phyloP scores from a whole-genome alignment of 1,140 invertebrate genomes.

The Harpegnathos saltator region DNA sequence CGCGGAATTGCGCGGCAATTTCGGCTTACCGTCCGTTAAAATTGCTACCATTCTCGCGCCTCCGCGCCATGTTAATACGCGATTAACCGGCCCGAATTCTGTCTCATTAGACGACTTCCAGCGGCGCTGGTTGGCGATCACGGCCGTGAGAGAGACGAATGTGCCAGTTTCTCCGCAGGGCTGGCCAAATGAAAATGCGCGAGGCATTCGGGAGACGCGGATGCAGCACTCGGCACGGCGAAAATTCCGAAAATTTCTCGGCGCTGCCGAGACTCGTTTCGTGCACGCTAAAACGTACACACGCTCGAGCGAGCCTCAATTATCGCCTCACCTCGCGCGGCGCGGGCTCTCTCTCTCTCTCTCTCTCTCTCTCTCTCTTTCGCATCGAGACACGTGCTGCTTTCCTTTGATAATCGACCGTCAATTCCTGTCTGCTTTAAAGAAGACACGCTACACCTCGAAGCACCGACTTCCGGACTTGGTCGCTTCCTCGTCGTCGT shows the following conservation, averaged over 20 bases:
- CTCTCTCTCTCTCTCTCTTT: too few species aligned
- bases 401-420: too few species aligned
- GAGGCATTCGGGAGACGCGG: neutral
- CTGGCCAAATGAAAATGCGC: neutral
- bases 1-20: slow-evolving; percentile 29
- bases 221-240: too few species aligned
- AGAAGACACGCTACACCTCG: neutral
- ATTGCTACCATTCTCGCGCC: neutral
- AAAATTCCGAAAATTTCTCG: too few species aligned
- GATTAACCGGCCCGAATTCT: slow-evolving; percentile 28
- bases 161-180: neutral
- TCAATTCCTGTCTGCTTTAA: too few species aligned
- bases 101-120: slow-evolving; percentile 19
- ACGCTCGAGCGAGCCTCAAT: too few species aligned
- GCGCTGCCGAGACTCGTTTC: too few species aligned
- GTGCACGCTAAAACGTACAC: too few species aligned
- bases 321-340: too few species aligned
- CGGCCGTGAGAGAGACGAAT: neutral
- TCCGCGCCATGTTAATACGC: slow-evolving; percentile 7
- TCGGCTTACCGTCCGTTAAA: slow-evolving; percentile 18
- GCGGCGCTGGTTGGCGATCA: neutral
- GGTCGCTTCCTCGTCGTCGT: neutral
- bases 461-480: neutral
- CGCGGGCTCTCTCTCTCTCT: too few species aligned
- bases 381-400: too few species aligned